Base-by-base conservation (phyloP, 1,140 invertebrate genomes). In the Ostrea edulis region DNA sequence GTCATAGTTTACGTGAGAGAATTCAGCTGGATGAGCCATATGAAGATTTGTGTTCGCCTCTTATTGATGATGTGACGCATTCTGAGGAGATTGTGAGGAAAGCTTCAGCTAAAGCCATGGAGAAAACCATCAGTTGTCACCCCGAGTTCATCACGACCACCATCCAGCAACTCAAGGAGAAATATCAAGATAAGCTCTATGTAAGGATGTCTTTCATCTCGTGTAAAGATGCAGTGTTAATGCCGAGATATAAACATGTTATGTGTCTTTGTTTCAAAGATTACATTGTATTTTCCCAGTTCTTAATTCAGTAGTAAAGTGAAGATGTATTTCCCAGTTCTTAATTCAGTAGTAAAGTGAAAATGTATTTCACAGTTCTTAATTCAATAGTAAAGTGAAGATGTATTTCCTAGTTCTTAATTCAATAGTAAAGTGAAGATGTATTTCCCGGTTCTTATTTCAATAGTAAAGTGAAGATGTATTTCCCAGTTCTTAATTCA, bases 31-130 rank as follows among this genome's bases (percentile, higher is more conserved):
- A 95, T n/a, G 91, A 92, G 14, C 95, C 95, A 0, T 92, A 95
- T 91, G 96, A 96, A n/a, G 95, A 96, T 94, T 96, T 95, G 29
- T 94, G 93, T 84, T 84, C 77, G n/a, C 87, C 89, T 1, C 92
- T 99, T 82, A 95, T 98, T 68, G 92, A 95, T 29, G 98, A 98
- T 94, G 95, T 98, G 29, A 96, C 97, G 89, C 97, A 98, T 94
- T 96, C 97, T 0, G 96, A 98, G 52, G 96, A 97, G 88, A 96
- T 97, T 87, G 96, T 99, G 52, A 97, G 98, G 93, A 96, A 96
- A 89, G 96, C 98, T 9, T 96, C 97, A 1, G 97, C 98, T 0
- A 95, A 96, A 88, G 97, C 97, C 0, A 94, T 98, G 54, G 97
- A 97, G 0, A 95, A 96, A 22, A 95, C 97, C 7, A 94, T 98